phyloP scores from a whole-genome alignment of 2,113 vertebrate species.

The Barnardius zonarius region DNA sequence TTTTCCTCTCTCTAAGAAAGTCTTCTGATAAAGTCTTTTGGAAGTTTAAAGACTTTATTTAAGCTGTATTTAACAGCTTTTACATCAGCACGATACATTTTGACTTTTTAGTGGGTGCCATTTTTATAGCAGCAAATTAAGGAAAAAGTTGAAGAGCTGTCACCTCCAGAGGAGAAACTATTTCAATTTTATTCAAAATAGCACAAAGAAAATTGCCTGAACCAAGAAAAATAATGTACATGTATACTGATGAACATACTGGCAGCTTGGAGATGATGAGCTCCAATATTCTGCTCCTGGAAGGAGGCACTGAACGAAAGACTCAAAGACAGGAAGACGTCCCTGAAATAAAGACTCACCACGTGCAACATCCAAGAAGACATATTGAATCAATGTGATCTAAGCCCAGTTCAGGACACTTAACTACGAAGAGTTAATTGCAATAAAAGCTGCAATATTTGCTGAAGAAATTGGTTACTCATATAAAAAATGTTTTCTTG shows the following conservation, averaged over 20 bases:
- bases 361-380: not conserved
- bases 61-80: not conserved
- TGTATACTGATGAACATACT: not conserved
- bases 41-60: not conserved
- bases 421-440: not conserved
- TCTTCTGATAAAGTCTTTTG: not conserved
- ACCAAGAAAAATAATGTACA: not conserved
- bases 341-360: not conserved
- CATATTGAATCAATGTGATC: not conserved
- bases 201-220: not conserved
- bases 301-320: not conserved
- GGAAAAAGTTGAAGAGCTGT: not conserved
- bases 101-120: not conserved
- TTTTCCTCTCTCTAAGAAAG: not conserved
- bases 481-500: not conserved
- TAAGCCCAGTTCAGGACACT: not conserved
- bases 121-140: not conserved
- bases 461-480: not conserved
- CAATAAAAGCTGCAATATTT: not conserved
- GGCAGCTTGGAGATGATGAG: not conserved
- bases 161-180: not conserved
- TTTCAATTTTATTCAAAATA: not conserved
- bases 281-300: not conserved
- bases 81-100: not conserved
- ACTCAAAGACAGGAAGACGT: not conserved